These are phyloP conservation scores for Hyphantria cunea DNA, from an alignment of 1,140 invertebrate species.

Conservation along the genomic window DNA sequence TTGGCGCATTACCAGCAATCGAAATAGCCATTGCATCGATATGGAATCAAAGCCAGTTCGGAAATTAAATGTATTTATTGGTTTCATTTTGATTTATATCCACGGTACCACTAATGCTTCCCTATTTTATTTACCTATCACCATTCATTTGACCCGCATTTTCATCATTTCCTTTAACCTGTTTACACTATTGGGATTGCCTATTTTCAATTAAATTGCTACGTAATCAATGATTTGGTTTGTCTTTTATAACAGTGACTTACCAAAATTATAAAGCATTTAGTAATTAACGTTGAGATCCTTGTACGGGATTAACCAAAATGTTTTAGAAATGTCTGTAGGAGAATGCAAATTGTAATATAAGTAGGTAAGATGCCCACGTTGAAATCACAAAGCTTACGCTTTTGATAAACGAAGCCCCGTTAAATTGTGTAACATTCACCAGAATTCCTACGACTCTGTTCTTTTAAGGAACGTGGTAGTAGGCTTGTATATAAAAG, in stretches of 20 bases:
- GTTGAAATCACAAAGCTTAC: constrained; percentile 29
- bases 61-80: constrained; percentile 55
- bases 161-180: constrained; percentile 10
- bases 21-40: constrained; percentile 41
- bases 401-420: constrained; percentile 23
- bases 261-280: constrained; percentile 11
- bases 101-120: constrained; percentile 14
- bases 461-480: neutral
- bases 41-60: constrained; percentile 37
- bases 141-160: constrained; percentile 2
- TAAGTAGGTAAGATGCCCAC: constrained; percentile 16
- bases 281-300: constrained; percentile 40
- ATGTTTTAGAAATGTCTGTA: constrained; percentile 32
- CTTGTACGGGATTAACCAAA: constrained; percentile 36
- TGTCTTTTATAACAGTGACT: constrained; percentile 3
- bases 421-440: constrained; percentile 18
- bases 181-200: neutral
- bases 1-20: constrained; percentile 39
- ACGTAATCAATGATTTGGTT: constrained; percentile 12
- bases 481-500: constrained; percentile 6
- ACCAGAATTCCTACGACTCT: constrained; percentile 2
- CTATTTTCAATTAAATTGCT: constrained; percentile 8
- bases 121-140: constrained; percentile 22
- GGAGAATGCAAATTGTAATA: constrained; percentile 37
- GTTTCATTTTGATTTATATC: constrained; percentile 43